phyloP scores from a whole-genome alignment of 2,888 invertebrate genomes.

The Fissipunctia ypsillon region DNA sequence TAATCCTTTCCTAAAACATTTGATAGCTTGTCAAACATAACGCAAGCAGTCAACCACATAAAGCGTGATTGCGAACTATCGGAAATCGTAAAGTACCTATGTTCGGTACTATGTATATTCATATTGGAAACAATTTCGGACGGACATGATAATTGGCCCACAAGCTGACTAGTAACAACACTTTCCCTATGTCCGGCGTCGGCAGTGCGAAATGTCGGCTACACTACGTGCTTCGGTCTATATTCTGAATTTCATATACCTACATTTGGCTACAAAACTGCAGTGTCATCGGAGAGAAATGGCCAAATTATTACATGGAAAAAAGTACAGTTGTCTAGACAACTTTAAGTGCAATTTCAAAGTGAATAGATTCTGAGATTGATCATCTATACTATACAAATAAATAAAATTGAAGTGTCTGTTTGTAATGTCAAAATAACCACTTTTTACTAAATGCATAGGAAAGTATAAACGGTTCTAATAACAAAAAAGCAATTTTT shows the following conservation, averaged over 20 bases:
- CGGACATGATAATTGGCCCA: constrained; percentile 46
- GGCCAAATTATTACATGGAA: constrained; percentile 37
- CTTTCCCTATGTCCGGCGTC: constrained; percentile 67
- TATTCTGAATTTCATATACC: constrained; percentile 69
- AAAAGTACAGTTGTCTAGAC: constrained; percentile 24
- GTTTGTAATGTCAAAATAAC: too few species aligned
- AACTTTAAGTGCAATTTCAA: constrained; percentile 13
- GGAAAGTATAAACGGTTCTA: too few species aligned
- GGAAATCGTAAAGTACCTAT: constrained; percentile 17
- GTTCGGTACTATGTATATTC: constrained; percentile 21
- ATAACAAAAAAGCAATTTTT: too few species aligned
- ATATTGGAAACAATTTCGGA: constrained; percentile 41
- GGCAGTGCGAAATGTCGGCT: constrained; percentile 67
- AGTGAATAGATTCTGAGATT: background rate
- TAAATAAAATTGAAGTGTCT: too few species aligned
- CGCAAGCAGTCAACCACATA: constrained; percentile 11
- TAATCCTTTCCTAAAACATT: constrained; percentile 1
- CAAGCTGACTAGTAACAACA: constrained; percentile 48
- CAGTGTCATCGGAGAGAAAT: constrained; percentile 58
- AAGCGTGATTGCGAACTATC: constrained; percentile 19
- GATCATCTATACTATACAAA: too few species aligned
- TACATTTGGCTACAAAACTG: constrained; percentile 55
- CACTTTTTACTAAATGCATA: too few species aligned
- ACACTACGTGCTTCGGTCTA: constrained; percentile 68
- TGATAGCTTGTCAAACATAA: constrained; percentile 23